Conservation (phyloP, 2,888 invertebrate species). For the Caenorhabditis doughertyi region DNA sequence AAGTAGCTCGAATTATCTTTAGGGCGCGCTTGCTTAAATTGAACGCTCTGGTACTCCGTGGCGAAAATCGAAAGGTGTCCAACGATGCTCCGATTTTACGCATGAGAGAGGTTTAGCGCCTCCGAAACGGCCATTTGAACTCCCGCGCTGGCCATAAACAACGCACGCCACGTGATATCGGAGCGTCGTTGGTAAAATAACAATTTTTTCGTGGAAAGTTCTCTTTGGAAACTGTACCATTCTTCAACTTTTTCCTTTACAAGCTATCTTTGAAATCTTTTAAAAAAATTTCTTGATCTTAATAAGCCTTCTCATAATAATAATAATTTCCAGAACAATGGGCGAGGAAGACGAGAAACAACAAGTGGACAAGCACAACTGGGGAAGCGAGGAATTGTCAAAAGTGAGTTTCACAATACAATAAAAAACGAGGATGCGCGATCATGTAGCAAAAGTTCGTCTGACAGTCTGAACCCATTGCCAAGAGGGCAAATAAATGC, state of each 20-base stretch:
- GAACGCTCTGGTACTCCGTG: too few species aligned
- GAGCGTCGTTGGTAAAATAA: conserved; percentile 23
- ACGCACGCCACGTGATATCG: conserved; percentile 20
- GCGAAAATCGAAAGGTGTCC: conserved; percentile 10
- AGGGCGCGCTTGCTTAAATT: too few species aligned
- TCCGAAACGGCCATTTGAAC: conserved; percentile 16
- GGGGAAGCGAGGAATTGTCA: conserved; percentile 76
- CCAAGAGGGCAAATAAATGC: conserved; percentile 45
- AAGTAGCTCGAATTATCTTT: too few species aligned
- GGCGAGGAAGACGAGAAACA: conserved; percentile 67
- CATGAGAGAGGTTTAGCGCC: conserved; percentile 7
- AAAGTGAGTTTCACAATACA: conserved; percentile 66
- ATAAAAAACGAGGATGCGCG: conserved; percentile 4
- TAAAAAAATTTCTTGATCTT: too few species aligned
- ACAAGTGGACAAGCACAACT: conserved; percentile 74
- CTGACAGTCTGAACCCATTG: conserved; percentile 39
- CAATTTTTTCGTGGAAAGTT: background rate
- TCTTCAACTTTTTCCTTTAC: conserved; percentile 8
- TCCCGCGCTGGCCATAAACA: conserved; percentile 38
- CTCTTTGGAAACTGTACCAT: too few species aligned
- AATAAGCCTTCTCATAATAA: too few species aligned
- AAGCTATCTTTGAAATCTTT: background rate
- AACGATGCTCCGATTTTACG: conserved; percentile 43
- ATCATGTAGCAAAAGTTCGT: background rate
- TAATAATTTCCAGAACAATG: conserved; percentile 46